Conservation (phyloP, 2,113 vertebrate species). For the Trachemys scripta region DNA sequence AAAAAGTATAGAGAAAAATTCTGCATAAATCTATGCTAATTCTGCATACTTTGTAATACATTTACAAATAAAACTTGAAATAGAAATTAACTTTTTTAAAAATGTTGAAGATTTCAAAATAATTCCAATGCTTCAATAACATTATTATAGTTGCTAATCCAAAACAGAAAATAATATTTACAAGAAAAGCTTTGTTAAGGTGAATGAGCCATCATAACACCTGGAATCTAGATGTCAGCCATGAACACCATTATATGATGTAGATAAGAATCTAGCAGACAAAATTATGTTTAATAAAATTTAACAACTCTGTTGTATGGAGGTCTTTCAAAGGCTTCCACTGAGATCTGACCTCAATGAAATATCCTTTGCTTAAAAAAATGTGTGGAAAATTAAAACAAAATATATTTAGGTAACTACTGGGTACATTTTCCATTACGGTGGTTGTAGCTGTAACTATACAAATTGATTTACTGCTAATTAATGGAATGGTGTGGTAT, state of each 20-base stretch:
- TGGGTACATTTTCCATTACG: not conserved
- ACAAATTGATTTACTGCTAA: not conserved
- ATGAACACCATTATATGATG: not conserved
- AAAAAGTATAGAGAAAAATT: not conserved
- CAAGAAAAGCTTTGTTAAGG: not conserved
- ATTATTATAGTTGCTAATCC: not conserved
- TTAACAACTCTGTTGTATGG: not conserved
- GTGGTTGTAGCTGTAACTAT: not conserved
- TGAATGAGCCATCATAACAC: not conserved
- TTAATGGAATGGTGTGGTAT: not conserved
- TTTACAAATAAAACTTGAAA: not conserved
- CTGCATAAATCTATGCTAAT: not conserved
- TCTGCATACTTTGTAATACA: not conserved
- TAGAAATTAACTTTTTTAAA: not conserved
- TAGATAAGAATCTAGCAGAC: not conserved
- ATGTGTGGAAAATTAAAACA: not conserved
- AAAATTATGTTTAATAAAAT: not conserved
- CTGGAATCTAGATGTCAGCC: conserved; percentile 24
- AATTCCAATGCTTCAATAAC: not conserved
- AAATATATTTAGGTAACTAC: not conserved
- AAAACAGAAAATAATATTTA: conserved; percentile 4
- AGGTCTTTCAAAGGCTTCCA: not conserved
- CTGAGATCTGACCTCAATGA: not conserved
- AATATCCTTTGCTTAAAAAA: not conserved
- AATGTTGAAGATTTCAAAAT: not conserved